Percentiles rank a stretch among this genome's conserved stretches.
phyloP scores from a whole-genome alignment of 2,113 vertebrate genomes.

The Alosa alosa region DNA sequence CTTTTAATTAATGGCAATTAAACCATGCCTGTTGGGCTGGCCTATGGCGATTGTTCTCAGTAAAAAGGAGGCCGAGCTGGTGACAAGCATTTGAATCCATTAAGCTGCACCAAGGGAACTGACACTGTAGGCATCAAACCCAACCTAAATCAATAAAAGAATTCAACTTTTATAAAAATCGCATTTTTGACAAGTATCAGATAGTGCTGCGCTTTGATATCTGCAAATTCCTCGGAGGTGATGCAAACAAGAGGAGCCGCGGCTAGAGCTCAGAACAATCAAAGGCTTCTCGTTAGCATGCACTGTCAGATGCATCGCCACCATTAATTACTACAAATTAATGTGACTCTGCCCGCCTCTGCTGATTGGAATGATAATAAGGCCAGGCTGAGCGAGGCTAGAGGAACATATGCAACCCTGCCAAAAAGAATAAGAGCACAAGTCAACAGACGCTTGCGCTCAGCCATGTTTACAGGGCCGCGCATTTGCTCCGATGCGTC shows the following conservation, averaged over 20 bases:
- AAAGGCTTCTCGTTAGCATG: conserved; percentile 96
- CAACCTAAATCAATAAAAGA: conserved; percentile 99
- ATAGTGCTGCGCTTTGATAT: conserved; percentile 98
- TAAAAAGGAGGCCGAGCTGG: conserved; percentile 97
- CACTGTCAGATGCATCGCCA: conserved; percentile 93
- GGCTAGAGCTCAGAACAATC: conserved; percentile 99
- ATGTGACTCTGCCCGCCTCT: conserved; percentile 90
- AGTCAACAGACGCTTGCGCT: conserved; percentile 73
- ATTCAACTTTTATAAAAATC: conserved; percentile 99
- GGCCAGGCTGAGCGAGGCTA: conserved; percentile 68
- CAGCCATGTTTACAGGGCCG: conserved; percentile 80
- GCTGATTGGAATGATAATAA: conserved; percentile 97
- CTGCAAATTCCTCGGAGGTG: conserved; percentile 94
- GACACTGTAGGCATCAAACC: conserved; percentile 99
- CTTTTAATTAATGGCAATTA: conserved; percentile 99
- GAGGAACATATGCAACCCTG: conserved; percentile 92
- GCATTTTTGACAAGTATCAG: conserved; percentile 99
- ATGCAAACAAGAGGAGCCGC: conserved; percentile 94
- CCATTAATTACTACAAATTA: conserved; percentile 99
- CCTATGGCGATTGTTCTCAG: conserved; percentile 99
- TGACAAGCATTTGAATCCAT: conserved; percentile 99
- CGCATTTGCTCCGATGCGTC: conserved; percentile 74
- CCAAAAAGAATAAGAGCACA: conserved; percentile 92
- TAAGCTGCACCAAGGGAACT: conserved; percentile 99
- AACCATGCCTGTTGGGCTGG: conserved; percentile 99